phyloP scores from a whole-genome alignment of 2,113 vertebrate genomes.

The Grallaria varia region DNA sequence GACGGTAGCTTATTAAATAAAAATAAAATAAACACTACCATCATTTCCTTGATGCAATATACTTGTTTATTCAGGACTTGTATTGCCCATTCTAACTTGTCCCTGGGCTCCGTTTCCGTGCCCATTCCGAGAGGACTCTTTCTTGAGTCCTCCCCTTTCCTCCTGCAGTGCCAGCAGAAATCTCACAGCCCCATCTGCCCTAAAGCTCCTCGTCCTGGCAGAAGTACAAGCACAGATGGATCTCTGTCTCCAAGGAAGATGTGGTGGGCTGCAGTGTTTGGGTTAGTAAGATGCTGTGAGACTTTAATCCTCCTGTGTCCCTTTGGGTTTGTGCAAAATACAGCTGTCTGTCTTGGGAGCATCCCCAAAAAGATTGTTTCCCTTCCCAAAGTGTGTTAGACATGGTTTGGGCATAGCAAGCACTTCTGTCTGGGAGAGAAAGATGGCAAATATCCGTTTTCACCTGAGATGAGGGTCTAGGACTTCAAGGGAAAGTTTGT shows the following conservation, averaged over 20 bases:
- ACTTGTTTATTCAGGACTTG: not conserved
- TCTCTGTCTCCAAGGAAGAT: too few relatives aligned
- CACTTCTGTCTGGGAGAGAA: not conserved
- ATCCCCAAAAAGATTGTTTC: not conserved
- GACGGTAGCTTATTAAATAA: not conserved
- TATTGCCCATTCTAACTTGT: not conserved
- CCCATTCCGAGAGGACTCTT: fast-evolving
- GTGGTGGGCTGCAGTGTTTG: not conserved
- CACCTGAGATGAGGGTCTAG: not conserved
- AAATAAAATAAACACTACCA: not conserved
- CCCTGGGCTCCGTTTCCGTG: not conserved
- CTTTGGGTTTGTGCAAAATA: not conserved
- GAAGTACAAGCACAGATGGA: not conserved
- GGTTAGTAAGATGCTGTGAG: not conserved
- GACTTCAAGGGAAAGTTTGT: not conserved
- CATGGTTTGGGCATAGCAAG: not conserved
- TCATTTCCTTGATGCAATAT: not conserved
- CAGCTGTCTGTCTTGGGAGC: not conserved
- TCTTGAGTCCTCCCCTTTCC: not conserved
- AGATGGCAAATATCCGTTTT: not conserved
- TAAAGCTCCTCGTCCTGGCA: not conserved
- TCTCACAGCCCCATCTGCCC: not conserved
- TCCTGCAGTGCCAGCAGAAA: not conserved
- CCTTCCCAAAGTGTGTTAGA: not conserved
- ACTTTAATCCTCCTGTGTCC: not conserved